Evolutionary conservation across 2,888 invertebrate species (phyloP).

Genomic region (Sesia bembeciformis): DNA sequence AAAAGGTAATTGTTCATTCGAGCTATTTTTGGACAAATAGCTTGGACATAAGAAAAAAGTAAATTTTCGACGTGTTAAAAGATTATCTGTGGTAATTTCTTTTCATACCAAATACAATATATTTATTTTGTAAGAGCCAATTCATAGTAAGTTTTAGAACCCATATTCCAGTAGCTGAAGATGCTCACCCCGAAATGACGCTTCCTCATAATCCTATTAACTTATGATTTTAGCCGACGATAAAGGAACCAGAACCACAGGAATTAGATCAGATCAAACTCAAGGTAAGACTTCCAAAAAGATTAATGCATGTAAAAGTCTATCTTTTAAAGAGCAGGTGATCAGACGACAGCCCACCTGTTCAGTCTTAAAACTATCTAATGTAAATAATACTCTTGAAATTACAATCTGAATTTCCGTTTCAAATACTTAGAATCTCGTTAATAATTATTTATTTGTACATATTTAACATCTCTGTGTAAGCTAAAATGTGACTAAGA

Average conservation of each 20-base stretch:
- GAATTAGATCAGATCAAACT: slow-evolving; percentile 55
- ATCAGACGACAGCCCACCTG: neutral
- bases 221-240: slow-evolving; percentile 56
- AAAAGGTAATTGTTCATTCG: too few species aligned
- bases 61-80: too few species aligned
- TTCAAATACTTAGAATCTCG: neutral
- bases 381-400: neutral
- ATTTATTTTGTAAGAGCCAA: too few species aligned
- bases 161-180: neutral
- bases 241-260: slow-evolving; percentile 47
- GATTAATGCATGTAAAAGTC: neutral
- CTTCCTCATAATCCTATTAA: slow-evolving; percentile 43
- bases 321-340: neutral
- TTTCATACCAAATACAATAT: too few species aligned
- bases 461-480: too few species aligned
- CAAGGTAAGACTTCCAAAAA: slow-evolving; percentile 45
- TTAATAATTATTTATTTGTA: too few species aligned
- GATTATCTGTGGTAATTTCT: too few species aligned
- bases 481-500: too few species aligned
- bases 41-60: too few species aligned
- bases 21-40: too few species aligned
- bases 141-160: too few species aligned
- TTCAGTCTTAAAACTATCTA: neutral
- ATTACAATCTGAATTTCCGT: neutral
- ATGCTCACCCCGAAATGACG: slow-evolving; percentile 21